Percentiles rank a stretch among this genome's conserved stretches.
Conservation (phyloP, 2,113 vertebrate species). For the Strix aluco region DNA sequence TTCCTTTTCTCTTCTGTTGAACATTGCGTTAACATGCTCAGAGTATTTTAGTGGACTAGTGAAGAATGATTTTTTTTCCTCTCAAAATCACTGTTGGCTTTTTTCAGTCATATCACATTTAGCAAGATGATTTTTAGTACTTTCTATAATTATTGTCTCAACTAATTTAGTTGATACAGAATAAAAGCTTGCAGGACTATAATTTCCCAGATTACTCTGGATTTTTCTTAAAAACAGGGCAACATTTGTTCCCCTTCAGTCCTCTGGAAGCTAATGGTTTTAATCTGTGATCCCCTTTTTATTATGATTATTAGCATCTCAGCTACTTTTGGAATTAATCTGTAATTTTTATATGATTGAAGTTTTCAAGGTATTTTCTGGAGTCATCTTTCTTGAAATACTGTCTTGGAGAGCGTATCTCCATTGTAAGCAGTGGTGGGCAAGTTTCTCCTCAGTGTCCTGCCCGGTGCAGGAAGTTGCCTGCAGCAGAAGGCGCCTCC, state of each 20-base stretch:
- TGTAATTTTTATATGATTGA: not conserved
- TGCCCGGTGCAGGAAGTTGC: not conserved
- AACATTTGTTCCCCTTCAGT: not conserved
- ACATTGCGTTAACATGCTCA: not conserved
- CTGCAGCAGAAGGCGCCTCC: not conserved
- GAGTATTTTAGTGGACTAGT: not conserved
- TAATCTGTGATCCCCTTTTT: not conserved
- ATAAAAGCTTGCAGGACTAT: not conserved
- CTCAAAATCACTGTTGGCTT: not conserved
- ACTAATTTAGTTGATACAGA: slow-evolving; percentile 17
- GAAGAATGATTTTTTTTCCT: not conserved
- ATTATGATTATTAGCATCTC: not conserved
- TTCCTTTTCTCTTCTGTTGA: not conserved
- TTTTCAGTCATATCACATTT: not conserved
- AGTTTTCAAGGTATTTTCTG: not conserved
- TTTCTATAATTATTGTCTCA: slow-evolving; percentile 28
- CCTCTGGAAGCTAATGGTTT: not conserved
- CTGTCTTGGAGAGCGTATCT: not conserved
- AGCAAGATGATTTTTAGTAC: slow-evolving; percentile 17
- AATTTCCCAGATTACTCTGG: not conserved
- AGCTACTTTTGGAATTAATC: not conserved
- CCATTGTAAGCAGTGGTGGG: not conserved
- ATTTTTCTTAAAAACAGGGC: slow-evolving; percentile 1
- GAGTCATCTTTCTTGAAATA: not conserved
- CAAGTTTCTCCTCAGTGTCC: not conserved